phyloP scores from a whole-genome alignment of 2,888 invertebrate genomes.

The Napeogenes sylphis region DNA sequence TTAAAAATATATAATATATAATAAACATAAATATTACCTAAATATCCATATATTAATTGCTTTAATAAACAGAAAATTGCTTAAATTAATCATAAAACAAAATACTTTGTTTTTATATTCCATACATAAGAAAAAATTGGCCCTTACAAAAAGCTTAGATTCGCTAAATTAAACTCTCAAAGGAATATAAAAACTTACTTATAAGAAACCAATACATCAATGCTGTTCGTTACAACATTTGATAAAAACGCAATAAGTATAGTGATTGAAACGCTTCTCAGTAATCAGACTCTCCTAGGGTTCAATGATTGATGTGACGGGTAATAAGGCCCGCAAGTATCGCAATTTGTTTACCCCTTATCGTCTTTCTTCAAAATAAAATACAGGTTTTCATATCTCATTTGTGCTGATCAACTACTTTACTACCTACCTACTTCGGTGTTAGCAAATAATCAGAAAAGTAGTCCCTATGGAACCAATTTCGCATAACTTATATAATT shows the following conservation, averaged over 20 bases:
- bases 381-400: constrained; percentile 61
- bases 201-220: constrained; percentile 18
- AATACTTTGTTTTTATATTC: no score
- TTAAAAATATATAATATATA: constrained; percentile 6
- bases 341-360: constrained; percentile 77
- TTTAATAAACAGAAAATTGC: no score
- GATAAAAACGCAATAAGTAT: constrained; percentile 28
- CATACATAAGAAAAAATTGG: no score
- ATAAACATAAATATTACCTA: no score
- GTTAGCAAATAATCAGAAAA: constrained; percentile 63
- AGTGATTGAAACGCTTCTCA: constrained; percentile 26
- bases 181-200: constrained; percentile 6
- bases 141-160: neutral
- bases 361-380: constrained; percentile 63
- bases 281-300: constrained; percentile 63
- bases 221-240: constrained; percentile 17
- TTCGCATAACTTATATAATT: constrained; percentile 53
- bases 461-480: constrained; percentile 71
- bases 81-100: no score
- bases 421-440: constrained; percentile 38
- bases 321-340: constrained; percentile 73
- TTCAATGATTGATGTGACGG: constrained; percentile 74
- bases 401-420: constrained; percentile 61
- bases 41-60: no score
- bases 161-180: constrained; percentile 12